phyloP scores from a whole-genome alignment of 2,797 vertebrate species.

The Sebastiscus tertius region DNA sequence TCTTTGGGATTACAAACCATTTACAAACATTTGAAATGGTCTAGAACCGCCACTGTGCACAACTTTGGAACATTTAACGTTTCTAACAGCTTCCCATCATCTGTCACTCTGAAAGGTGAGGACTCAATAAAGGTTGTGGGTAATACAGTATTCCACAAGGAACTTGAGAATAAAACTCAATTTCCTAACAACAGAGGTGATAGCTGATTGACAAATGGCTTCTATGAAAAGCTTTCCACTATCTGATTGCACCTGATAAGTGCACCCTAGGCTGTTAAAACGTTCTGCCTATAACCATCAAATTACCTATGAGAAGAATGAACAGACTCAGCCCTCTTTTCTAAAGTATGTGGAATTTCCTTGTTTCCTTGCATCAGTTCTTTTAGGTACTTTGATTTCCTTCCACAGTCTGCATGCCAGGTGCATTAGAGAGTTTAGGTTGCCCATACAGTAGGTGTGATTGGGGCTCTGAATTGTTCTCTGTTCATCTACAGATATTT shows the following conservation, averaged over 20 bases:
- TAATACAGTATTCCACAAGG: slow-evolving; percentile 18
- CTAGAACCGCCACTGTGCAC: background rate
- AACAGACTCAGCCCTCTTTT: background rate
- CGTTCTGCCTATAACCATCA: slow-evolving; percentile 6
- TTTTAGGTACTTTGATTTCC: background rate
- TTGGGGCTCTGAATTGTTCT: background rate
- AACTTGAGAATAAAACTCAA: slow-evolving; percentile 29
- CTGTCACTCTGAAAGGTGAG: background rate
- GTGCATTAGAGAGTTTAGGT: background rate
- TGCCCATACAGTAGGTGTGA: background rate
- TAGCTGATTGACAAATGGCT: slow-evolving; percentile 27
- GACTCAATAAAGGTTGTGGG: slow-evolving; percentile 7
- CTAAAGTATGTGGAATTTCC: background rate
- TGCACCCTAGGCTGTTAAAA: background rate
- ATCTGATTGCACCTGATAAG: slow-evolving; percentile 6
- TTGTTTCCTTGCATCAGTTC: slow-evolving; percentile 5
- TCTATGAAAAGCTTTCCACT: background rate
- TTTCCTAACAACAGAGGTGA: slow-evolving; percentile 7
- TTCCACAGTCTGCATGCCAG: background rate
- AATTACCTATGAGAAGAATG: background rate
- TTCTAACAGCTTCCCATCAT: background rate
- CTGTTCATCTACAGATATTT: slow-evolving; percentile 6
- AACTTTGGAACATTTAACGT: background rate
- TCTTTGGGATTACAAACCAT: too few relatives aligned
- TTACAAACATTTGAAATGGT: background rate